These are phyloP conservation scores for Agrochola lychnidis DNA, from an alignment of 2,888 invertebrate species.

Conservation along the genomic window DNA sequence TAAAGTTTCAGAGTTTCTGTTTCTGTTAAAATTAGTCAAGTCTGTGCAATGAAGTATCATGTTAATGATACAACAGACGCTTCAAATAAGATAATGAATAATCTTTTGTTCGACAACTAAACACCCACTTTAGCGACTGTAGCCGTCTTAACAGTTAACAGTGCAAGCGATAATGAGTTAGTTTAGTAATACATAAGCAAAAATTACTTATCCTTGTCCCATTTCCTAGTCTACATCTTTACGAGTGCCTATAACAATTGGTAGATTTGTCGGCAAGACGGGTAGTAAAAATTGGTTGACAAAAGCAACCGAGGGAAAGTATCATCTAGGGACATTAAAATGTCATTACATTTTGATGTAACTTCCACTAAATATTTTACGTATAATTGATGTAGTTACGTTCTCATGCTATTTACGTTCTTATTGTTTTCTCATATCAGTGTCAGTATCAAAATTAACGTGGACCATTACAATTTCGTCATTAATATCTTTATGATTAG, in stretches of 20 bases:
- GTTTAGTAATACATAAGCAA: conserved; percentile 74
- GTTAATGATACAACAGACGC: conserved; percentile 71
- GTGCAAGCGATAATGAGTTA: conserved; percentile 76
- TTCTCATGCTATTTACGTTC: conserved; percentile 56
- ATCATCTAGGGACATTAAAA: conserved; percentile 59
- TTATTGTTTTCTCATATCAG: conserved; percentile 55
- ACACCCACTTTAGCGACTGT: conserved; percentile 50
- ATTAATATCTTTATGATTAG: conserved; percentile 36
- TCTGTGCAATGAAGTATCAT: conserved; percentile 63
- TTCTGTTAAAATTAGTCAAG: conserved; percentile 36
- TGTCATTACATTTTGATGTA: conserved; percentile 58
- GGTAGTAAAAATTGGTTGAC: conserved; percentile 37
- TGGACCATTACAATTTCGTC: conserved; percentile 28
- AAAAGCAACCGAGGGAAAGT: conserved; percentile 41
- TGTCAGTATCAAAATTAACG: conserved; percentile 31
- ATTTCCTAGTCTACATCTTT: conserved; percentile 61
- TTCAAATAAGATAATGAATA: conserved; percentile 78
- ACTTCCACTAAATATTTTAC: conserved; percentile 41
- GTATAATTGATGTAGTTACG: conserved; percentile 46
- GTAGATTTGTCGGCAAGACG: conserved; percentile 22
- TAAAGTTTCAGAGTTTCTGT: conserved; percentile 19
- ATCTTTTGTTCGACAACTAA: conserved; percentile 78
- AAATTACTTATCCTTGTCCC: conserved; percentile 77
- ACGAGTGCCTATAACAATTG: conserved; percentile 19
- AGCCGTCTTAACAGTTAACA: conserved; percentile 41